Percentiles rank a stretch among this genome's conserved stretches.
Conservation (phyloP, 2,888 invertebrate genomes). For the Pelosia muscerda region DNA sequence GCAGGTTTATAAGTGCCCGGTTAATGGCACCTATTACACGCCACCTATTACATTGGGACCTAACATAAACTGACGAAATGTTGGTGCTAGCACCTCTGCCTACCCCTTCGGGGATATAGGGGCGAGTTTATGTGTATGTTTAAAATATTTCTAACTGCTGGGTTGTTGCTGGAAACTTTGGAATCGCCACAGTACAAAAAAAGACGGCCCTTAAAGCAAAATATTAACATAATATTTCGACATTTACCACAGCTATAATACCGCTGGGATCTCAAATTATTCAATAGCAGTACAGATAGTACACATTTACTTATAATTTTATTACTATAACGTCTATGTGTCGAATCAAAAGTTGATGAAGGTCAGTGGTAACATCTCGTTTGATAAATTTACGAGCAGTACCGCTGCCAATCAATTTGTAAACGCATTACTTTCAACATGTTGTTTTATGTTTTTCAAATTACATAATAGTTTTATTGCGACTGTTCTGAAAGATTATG, state of each 20-base stretch:
- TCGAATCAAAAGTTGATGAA: slow-evolving; percentile 34
- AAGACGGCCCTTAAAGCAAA: too few relatives aligned
- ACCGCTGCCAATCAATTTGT: not conserved
- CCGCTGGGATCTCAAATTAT: slow-evolving; percentile 1
- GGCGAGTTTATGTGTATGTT: too few relatives aligned
- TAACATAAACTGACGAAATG: too few relatives aligned
- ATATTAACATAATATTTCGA: not conserved
- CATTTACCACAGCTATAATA: not conserved
- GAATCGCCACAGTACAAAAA: too few relatives aligned
- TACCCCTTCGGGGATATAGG: too few relatives aligned
- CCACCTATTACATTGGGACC: too few relatives aligned
- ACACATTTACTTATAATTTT: slow-evolving; percentile 9
- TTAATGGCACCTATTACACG: too few relatives aligned
- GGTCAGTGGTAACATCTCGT: slow-evolving; percentile 25
- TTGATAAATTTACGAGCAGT: slow-evolving; percentile 28
- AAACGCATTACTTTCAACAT: not conserved
- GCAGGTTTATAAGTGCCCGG: too few relatives aligned
- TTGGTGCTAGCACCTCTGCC: too few relatives aligned
- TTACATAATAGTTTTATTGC: not conserved
- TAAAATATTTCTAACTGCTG: too few relatives aligned
- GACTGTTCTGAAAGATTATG: not conserved
- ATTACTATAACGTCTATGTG: slow-evolving; percentile 12
- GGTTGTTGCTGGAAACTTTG: too few relatives aligned
- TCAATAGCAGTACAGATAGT: slow-evolving; percentile 1
- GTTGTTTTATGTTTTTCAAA: slow-evolving; percentile 5